These are phyloP conservation scores for Tenodera sinensis DNA, from an alignment of 2,888 invertebrate genomes.

Conservation along the genomic window DNA sequence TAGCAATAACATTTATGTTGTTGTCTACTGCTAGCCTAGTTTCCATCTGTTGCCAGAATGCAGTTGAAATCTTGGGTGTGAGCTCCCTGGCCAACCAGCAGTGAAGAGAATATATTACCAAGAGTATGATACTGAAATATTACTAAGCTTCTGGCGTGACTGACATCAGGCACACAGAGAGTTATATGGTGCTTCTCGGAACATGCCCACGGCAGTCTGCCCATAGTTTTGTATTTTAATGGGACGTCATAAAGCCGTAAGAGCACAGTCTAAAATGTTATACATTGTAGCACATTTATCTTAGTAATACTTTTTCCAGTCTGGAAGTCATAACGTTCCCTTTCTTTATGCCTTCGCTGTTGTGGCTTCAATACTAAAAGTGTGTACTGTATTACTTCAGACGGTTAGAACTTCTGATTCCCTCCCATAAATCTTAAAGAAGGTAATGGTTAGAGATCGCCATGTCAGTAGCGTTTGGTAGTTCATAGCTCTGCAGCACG, in stretches of 20 bases:
- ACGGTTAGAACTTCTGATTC: not conserved
- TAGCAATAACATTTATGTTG: too few relatives aligned
- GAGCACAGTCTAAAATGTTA: not conserved
- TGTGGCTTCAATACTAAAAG: not conserved
- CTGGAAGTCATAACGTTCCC: not conserved
- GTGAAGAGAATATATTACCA: not conserved
- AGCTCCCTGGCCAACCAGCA: not conserved
- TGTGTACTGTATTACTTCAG: not conserved
- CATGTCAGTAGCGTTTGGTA: too few relatives aligned
- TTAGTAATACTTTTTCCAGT: not conserved
- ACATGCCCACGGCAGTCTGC: not conserved
- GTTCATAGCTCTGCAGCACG: too few relatives aligned
- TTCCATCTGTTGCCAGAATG: too few relatives aligned
- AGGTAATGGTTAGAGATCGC: not conserved
- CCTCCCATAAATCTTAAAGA: not conserved
- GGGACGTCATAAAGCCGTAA: not conserved
- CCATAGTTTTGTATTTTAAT: not conserved
- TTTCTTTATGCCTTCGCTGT: not conserved
- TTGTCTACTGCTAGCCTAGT: too few relatives aligned
- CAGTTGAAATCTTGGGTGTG: not conserved
- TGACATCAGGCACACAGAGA: not conserved
- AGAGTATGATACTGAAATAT: not conserved
- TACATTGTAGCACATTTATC: not conserved
- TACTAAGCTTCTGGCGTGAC: not conserved
- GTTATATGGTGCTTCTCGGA: not conserved